Conservation (phyloP, 2,888 invertebrate genomes). For the Eulithis testata region DNA sequence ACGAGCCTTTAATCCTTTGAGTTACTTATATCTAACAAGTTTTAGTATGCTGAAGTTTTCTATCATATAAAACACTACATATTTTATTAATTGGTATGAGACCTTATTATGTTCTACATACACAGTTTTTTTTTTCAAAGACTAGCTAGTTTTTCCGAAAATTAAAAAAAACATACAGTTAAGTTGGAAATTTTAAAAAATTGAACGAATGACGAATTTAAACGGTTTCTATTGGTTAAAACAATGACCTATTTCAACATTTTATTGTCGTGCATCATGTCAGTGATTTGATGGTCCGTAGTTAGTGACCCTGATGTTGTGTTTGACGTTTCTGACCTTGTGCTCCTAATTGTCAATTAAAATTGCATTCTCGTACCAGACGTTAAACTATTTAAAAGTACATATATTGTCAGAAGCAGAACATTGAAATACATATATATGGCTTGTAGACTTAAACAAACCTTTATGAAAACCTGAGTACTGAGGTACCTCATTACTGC, state of each 20-base stretch:
- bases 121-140: too few species aligned
- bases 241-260: not conserved
- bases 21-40: too few species aligned
- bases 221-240: not conserved
- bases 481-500: not conserved
- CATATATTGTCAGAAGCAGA: too few species aligned
- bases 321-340: slow-evolving; percentile 58
- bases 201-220: not conserved
- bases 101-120: too few species aligned
- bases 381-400: slow-evolving; percentile 10
- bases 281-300: slow-evolving; percentile 32
- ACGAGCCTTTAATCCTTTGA: too few species aligned
- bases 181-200: not conserved
- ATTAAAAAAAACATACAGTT: too few species aligned
- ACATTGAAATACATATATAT: not conserved
- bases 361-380: slow-evolving; percentile 26
- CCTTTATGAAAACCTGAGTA: too few species aligned
- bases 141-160: too few species aligned
- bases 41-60: too few species aligned
- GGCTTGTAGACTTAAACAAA: too few species aligned
- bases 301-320: slow-evolving; percentile 48
- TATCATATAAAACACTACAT: too few species aligned
- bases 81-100: too few species aligned
- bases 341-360: slow-evolving; percentile 43
- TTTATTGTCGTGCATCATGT: slow-evolving; percentile 6